Base-by-base conservation (phyloP, 1,140 invertebrate genomes). In the Cardiocondyla obscurior region DNA sequence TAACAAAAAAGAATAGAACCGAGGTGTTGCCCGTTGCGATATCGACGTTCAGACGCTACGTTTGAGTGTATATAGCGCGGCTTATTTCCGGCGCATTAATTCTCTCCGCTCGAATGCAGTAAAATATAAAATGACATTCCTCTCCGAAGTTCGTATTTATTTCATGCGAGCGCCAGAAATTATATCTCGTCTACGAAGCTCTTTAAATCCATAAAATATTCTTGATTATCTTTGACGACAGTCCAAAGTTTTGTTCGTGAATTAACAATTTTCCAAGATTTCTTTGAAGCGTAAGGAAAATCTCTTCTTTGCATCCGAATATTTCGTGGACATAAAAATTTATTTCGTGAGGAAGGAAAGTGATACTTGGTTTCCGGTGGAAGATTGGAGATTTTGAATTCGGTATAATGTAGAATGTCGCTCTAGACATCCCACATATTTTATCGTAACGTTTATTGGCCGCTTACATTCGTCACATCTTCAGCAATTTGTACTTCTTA, bases 401-500 rank as follows among this genome's bases (percentile, higher is more conserved):
- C 16, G 7, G 39, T 22, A 14, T 36, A 49, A 51, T 2, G n/a
- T 53, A 28, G 22, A 67, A 72, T 39, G 12, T 39, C 67, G 42
- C 30, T 42, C 25, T 36, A 70, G 39, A 39, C 19, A 10, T 36
- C 28, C 51, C 8, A 28, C 51, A 30, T 60, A 30, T 16, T 74
- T 74, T 36, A 53, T 70, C 57, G 42, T 5, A 16, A 33, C 10
- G 16, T 83, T 79, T 83, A 83, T 60, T 79, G 14, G 14, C n/a
- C 19, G 30, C 39, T 74, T 64, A 82, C n/a, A 55, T 49, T 12
- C 44, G 22, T 87, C 28, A 77, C 8, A 57, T 1, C 33, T 95
- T 97, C 73, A 97, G 96, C n/a, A 99, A 94, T 94, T 99, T 99
- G 72, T 98, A 97, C 92, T 97, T 96, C 89, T 97, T 98, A 79